phyloP scores from a whole-genome alignment of 1,140 invertebrate genomes.

The Glomeris maerens region DNA sequence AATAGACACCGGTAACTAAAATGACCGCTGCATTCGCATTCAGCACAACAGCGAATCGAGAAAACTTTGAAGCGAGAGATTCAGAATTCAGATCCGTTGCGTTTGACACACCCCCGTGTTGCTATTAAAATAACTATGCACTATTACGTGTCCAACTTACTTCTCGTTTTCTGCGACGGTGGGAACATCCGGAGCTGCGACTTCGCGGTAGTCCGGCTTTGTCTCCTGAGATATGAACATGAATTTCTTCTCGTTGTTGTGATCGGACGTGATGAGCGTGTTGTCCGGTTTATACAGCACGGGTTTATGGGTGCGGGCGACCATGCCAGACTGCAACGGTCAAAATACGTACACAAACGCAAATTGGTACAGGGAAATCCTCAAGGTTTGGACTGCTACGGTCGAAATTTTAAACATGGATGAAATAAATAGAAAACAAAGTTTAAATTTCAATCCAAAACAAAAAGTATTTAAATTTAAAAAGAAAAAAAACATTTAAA shows the following conservation, averaged over 20 bases:
- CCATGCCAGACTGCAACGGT: slow-evolving; percentile 34
- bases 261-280: slow-evolving; percentile 37
- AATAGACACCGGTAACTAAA: not conserved
- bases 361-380: not conserved
- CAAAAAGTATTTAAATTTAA: too few relatives aligned
- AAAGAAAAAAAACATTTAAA: too few relatives aligned
- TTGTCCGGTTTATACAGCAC: slow-evolving; percentile 41
- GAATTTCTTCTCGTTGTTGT: slow-evolving; percentile 69
- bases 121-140: too few relatives aligned
- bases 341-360: not conserved
- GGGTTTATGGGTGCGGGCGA: slow-evolving; percentile 54
- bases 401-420: slow-evolving; percentile 18
- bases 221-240: slow-evolving; percentile 67
- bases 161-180: not conserved
- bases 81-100: too few relatives aligned
- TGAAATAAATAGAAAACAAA: slow-evolving; percentile 10
- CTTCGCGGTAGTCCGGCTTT: slow-evolving; percentile 63
- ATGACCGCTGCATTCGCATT: not conserved
- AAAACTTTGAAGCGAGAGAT: too few relatives aligned
- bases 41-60: too few relatives aligned
- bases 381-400: not conserved
- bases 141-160: slow-evolving; percentile 5
- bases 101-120: too few relatives aligned
- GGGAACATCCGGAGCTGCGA: too few relatives aligned
- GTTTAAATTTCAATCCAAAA: not conserved